Percentiles rank a stretch among this genome's conserved stretches.
phyloP scores from a whole-genome alignment of 2,888 invertebrate genomes.

The Gastracanthus pulcherrimus region DNA sequence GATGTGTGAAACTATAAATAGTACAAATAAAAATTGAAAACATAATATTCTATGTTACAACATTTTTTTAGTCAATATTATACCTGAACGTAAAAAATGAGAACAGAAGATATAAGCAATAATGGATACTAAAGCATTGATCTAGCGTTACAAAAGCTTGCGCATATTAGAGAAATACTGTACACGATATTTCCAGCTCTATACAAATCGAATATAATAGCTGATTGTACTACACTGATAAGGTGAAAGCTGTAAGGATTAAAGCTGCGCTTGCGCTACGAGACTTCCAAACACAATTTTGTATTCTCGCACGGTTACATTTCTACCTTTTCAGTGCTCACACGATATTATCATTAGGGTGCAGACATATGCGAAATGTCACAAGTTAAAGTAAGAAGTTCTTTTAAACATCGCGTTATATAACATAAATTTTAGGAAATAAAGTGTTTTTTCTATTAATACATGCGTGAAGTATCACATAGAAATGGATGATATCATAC shows the following conservation, averaged over 20 bases:
- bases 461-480: too few relatives aligned
- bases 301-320: neutral
- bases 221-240: neutral
- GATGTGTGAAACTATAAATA: too few relatives aligned
- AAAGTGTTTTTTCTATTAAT: neutral
- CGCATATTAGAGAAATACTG: neutral
- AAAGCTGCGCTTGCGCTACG: neutral
- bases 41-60: neutral
- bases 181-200: neutral
- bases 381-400: neutral
- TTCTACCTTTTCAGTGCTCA: neutral
- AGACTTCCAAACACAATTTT: too few relatives aligned
- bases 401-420: neutral
- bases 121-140: neutral
- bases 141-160: neutral
- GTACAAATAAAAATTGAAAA: too few relatives aligned
- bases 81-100: too few relatives aligned
- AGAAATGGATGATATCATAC: neutral
- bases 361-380: neutral
- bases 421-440: neutral
- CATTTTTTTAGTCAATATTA: too few relatives aligned
- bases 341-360: neutral
- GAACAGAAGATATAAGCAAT: neutral
- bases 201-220: neutral
- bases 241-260: slow-evolving; percentile 17